These are phyloP conservation scores for Numenius arquata DNA, from an alignment of 2,113 vertebrate species.

Conservation along the genomic window DNA sequence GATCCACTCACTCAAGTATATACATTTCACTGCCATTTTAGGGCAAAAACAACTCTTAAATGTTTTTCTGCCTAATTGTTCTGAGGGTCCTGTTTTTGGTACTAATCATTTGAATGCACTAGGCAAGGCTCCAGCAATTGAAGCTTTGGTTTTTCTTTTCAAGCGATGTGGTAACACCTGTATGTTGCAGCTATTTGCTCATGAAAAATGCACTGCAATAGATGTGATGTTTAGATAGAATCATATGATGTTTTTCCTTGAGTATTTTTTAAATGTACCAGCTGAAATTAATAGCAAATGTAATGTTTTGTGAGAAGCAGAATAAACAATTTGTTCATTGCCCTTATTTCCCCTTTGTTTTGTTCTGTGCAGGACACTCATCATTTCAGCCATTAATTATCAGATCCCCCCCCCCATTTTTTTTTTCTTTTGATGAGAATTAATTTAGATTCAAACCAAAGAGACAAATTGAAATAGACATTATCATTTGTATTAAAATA, in stretches of 20 bases:
- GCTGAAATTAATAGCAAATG: not conserved
- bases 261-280: not conserved
- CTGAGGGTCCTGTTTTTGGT: not conserved
- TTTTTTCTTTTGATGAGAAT: not conserved
- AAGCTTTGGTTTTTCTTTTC: not conserved
- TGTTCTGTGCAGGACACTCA: not conserved
- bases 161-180: not conserved
- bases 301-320: not conserved
- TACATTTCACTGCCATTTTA: not conserved
- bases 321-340: not conserved
- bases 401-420: fast-evolving
- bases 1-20: not conserved
- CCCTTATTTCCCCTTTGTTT: not conserved
- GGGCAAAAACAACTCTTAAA: not conserved
- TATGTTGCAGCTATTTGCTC: not conserved
- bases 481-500: not conserved
- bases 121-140: not conserved
- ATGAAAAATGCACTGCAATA: not conserved
- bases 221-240: not conserved
- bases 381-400: not conserved
- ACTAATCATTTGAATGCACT: not conserved
- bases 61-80: not conserved
- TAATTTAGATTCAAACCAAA: not conserved
- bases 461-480: not conserved
- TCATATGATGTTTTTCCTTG: not conserved